Evolutionary conservation across 2,113 vertebrate genomes (phyloP).

Genomic region (Rafetus swinhoei): DNA sequence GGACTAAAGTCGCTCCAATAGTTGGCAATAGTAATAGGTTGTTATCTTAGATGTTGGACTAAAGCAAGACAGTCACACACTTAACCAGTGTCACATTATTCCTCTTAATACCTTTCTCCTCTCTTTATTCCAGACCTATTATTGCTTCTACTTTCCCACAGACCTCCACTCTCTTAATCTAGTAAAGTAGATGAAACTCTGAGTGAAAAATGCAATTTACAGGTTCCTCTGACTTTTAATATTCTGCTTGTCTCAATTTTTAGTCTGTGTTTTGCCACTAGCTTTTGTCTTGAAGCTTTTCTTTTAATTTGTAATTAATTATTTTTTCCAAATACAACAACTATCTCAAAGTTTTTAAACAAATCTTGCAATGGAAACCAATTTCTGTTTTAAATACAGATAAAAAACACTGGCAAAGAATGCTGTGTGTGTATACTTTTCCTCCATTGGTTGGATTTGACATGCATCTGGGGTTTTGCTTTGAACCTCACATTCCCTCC

Average conservation of each 20-base stretch:
- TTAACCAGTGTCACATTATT: not conserved
- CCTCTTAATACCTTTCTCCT: not conserved
- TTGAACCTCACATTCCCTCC: not conserved
- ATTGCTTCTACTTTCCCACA: not conserved
- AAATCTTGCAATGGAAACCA: not conserved
- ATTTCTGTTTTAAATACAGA: fast-evolving
- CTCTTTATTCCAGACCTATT: not conserved
- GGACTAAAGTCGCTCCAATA: not conserved
- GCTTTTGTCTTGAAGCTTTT: not conserved
- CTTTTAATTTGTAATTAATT: not conserved
- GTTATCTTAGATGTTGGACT: not conserved
- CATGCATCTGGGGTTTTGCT: not conserved
- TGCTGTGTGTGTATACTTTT: not conserved
- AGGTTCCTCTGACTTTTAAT: not conserved
- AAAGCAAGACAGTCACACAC: not conserved
- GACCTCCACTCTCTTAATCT: not conserved
- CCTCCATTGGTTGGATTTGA: not conserved
- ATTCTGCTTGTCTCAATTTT: not conserved
- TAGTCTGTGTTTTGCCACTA: not conserved
- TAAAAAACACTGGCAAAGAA: not conserved
- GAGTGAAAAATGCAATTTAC: not conserved
- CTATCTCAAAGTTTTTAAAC: not conserved
- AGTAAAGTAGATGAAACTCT: not conserved
- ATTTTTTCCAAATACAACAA: not conserved
- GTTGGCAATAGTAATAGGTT: not conserved